phyloP scores from a whole-genome alignment of 1,140 invertebrate species.

The Frieseomelitta varia region DNA sequence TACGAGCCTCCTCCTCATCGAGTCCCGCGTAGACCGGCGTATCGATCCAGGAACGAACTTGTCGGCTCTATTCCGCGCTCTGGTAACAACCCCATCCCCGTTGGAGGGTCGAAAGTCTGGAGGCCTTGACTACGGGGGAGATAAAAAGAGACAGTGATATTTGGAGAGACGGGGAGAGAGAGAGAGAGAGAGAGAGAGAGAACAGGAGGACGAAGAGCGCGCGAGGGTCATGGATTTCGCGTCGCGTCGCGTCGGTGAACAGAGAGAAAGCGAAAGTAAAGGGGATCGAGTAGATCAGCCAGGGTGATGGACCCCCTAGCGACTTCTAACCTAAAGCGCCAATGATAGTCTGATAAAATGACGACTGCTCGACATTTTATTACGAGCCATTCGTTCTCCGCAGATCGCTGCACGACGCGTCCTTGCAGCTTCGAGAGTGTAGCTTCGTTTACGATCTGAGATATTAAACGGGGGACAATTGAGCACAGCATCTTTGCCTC shows the following conservation, averaged over 20 bases:
- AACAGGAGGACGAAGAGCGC: neutral
- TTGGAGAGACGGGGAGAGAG: no score
- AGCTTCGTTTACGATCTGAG: neutral
- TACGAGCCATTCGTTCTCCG: neutral
- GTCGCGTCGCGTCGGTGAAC: neutral
- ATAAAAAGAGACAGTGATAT: neutral
- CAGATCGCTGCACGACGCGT: neutral
- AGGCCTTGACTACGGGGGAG: slow-evolving; percentile 46
- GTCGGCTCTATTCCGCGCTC: slow-evolving; percentile 24
- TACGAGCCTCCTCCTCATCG: neutral
- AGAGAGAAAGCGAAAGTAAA: slow-evolving; percentile 8
- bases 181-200: neutral
- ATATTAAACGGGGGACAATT: neutral
- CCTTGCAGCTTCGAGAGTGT: no score
- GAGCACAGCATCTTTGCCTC: neutral
- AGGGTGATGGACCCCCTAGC: neutral
- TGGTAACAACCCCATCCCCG: slow-evolving; percentile 43
- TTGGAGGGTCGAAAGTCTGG: slow-evolving; percentile 50
- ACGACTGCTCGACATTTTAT: neutral
- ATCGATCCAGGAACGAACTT: slow-evolving; percentile 46
- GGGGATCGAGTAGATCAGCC: neutral
- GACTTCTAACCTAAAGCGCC: neutral
- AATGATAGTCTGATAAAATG: slow-evolving; percentile 2
- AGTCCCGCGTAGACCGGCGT: slow-evolving; percentile 36
- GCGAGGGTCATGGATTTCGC: slow-evolving; percentile 44